Evolutionary conservation across 1,140 invertebrate genomes (phyloP), one percentile per base, ranked within the genome.

Genomic region (Drosophila funebris): DNA sequence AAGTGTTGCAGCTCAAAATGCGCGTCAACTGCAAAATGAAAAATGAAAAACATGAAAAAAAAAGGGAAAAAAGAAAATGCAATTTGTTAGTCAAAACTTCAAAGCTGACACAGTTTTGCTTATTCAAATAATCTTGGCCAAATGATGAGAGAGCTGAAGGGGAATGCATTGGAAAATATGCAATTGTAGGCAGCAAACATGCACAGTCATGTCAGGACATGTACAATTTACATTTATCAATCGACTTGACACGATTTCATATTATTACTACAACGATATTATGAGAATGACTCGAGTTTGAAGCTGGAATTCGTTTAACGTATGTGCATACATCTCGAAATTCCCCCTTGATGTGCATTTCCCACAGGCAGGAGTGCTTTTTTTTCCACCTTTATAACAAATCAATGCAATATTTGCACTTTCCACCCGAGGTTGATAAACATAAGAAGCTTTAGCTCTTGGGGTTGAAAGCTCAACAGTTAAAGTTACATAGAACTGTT

Each of bases 1-100:
- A 46, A 46, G 20, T 27, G 41, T 36, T n/a, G 66, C 58, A 62
- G 46, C 48, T 33, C 27, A 33, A 46, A 53, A 53, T n/a, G n/a
- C 20, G 14, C 41, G 48, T 54, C 39, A 58, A n/a, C 60, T 63
- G 67, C 54, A 64, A 56, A 11, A 11, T n/a, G n/a, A n/a, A n/a
- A n/a, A n/a, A n/a, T n/a, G n/a, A n/a, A n/a, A n/a, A n/a, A n/a
- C n/a, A n/a, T n/a, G n/a, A 48, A 14, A 48, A 3, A 48, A 14
- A 48, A 6, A 44, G 8, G 13, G 44, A 48, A 14, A 14, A 13
- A 48, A 48, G 29, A 6, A 44, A 20, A 54, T 16, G 44, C 27
- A 29, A 43, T 61, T 53, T 39, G 16, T 63, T 63, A 43, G 61
- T 43, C 13, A 41, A 18, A 18, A 18, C 13, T 41, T 41, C 14